These are phyloP conservation scores for Ephestia elutella DNA, from an alignment of 1,140 invertebrate genomes.

Conservation along the genomic window DNA sequence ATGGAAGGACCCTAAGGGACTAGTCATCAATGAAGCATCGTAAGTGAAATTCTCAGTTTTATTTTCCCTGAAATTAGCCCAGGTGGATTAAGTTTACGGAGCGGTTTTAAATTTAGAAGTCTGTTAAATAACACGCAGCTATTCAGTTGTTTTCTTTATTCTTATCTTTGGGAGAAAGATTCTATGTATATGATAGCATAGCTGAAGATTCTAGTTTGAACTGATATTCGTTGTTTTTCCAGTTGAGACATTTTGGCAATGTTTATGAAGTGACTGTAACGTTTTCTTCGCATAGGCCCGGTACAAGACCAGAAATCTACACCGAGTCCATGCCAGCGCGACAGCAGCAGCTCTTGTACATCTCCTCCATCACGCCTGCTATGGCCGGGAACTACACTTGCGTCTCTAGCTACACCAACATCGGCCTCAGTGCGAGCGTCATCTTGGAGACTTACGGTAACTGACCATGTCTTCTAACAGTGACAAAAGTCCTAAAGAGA, in stretches of 20 bases:
- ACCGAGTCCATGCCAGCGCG: conserved; percentile 78
- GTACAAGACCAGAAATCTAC: conserved; percentile 77
- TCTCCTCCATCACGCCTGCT: conserved; percentile 81
- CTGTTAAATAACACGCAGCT: no score
- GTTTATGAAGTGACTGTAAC: background rate
- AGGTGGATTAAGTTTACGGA: no score
- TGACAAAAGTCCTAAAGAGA: no score
- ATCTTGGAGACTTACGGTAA: conserved; percentile 83
- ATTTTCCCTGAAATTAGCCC: background rate
- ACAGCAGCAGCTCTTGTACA: conserved; percentile 80
- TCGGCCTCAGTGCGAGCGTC: conserved; percentile 78
- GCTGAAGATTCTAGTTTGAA: no score
- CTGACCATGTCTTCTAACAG: no score
- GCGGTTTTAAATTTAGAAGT: no score
- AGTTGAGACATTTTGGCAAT: no score
- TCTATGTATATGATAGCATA: no score
- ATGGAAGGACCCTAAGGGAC: conserved; percentile 81
- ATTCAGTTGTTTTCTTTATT: no score
- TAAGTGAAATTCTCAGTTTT: conserved; percentile 57
- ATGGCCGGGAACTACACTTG: conserved; percentile 90
- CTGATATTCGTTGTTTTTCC: no score
- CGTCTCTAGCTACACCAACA: conserved; percentile 83
- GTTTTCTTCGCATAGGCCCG: conserved; percentile 32
- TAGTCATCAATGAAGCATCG: conserved; percentile 78
- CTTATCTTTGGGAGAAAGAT: no score